A percentile compares a stretch with the other conserved stretches of the same genome.
Conservation (phyloP, 2,797 vertebrate species). For the Tapera naevia region DNA sequence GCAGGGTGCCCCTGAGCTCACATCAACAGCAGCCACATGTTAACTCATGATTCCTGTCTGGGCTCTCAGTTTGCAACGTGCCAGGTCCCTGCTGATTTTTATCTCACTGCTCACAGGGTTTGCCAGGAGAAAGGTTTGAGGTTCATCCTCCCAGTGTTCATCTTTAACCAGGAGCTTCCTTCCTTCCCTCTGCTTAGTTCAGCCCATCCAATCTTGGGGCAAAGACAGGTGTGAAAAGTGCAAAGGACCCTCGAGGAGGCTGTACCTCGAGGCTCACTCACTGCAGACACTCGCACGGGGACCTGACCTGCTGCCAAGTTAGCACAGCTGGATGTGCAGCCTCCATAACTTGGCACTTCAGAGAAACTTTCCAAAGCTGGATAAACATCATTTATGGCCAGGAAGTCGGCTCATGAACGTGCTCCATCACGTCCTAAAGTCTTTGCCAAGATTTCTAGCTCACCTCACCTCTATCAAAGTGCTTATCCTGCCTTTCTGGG, state of each 20-base stretch:
- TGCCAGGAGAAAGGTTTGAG: background rate
- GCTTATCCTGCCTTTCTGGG: background rate
- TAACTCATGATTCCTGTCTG: background rate
- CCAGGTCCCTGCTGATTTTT: background rate
- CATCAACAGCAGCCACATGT: background rate
- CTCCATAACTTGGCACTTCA: background rate
- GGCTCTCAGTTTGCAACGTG: background rate
- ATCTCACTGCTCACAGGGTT: background rate
- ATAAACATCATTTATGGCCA: slow-evolving; percentile 21
- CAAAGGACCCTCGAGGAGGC: background rate
- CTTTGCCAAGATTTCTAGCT: slow-evolving; percentile 30
- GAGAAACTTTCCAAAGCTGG: background rate
- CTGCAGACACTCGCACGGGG: rapidly evolving
- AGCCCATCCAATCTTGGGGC: background rate
- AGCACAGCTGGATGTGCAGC: background rate
- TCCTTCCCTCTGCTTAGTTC: background rate
- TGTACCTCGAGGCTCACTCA: background rate
- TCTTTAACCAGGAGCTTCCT: background rate
- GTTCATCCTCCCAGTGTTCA: background rate
- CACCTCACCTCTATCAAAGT: background rate
- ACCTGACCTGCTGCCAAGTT: background rate
- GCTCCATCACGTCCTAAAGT: background rate
- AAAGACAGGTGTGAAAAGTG: background rate
- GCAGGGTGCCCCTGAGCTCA: background rate
- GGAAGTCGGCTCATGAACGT: background rate